Evolutionary conservation across 2,797 vertebrate genomes (phyloP), one percentile per base, ranked within the genome.

Genomic region (Caiman crocodilus): DNA sequence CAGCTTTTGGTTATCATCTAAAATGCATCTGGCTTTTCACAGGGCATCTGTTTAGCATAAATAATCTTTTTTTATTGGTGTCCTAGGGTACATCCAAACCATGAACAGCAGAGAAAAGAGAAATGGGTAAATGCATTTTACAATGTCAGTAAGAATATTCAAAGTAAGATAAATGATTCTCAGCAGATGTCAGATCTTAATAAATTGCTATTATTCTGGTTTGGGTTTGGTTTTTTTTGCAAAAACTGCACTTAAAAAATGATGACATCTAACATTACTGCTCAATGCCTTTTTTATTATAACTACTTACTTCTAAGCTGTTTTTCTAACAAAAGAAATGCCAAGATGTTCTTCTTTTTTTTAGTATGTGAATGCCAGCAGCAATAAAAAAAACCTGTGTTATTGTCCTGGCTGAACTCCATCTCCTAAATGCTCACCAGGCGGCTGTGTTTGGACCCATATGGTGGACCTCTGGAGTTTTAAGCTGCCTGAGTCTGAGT

Each of bases 151-250:
- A 88, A 93, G 59, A 96, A 93, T 80, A 84, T 94, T 92, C 76
- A 73, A 93, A 93, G 93, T 32, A 87, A 95, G 90, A 79, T 82
- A 93, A 97, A 95, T 77, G 73, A 93, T 95, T 96, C 87, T 92
- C 96, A 97, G 88, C 84, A 81, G 42, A 76, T 12, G 95, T 94
- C 97, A 97, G 90, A 79, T 82, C 82, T 89, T 96, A 90, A 91
- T 95, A 95, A 96, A 95, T 92, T 91, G 85, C 95, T 94, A 96
- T 95, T 96, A 96, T 97, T 85, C 4, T 95, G 86, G 71, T 90
- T 50, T 50, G 42, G 42, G 42, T 50, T 50, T 50, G 42, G 9
- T 8, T 11, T 85, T 71, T 94, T 93, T 89, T 82, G 96, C 87
- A 90, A 93, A 92, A 84, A 94, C 90, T 91, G 86, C 96, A 94